Evolutionary conservation across 2,888 invertebrate species (phyloP).

Genomic region (Tanypteryx hageni): DNA sequence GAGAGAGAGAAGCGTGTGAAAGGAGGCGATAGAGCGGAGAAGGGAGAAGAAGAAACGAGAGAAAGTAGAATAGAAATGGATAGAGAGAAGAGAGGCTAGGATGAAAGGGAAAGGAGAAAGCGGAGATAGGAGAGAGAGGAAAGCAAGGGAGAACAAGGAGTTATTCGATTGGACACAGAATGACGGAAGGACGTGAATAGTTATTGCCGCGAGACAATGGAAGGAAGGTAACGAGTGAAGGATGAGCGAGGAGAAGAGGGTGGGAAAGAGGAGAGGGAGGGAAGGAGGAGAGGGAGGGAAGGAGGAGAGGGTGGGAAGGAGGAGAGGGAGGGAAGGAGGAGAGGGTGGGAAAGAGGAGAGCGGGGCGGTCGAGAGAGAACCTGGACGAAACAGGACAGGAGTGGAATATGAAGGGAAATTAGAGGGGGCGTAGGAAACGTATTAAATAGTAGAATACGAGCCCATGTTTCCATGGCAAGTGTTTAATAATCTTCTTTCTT

Average conservation of each 20-base stretch:
- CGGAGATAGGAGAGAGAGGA: too few species aligned
- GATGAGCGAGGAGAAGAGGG: conserved; percentile 1
- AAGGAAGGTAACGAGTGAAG: neutral
- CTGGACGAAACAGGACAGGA: neutral
- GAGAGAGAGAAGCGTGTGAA: neutral
- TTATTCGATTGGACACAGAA: neutral
- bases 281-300: conserved; percentile 28
- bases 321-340: conserved; percentile 14
- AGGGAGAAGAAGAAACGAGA: neutral
- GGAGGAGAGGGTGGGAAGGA: neutral
- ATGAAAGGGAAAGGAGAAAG: neutral
- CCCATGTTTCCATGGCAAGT: neutral
- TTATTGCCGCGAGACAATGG: neutral
- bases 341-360: neutral
- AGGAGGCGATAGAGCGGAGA: neutral
- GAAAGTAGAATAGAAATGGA: neutral
- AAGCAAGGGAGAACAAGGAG: neutral
- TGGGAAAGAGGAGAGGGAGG: conserved; percentile 31
- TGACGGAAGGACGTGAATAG: neutral
- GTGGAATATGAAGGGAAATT: neutral
- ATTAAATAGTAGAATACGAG: too few species aligned
- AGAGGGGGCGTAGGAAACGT: neutral
- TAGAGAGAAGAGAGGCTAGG: neutral
- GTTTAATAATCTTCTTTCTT: neutral
- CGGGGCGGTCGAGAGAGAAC: conserved; percentile 12